These are phyloP conservation scores for Monochamus saltuarius DNA, from an alignment of 1,140 invertebrate genomes.

Conservation along the genomic window DNA sequence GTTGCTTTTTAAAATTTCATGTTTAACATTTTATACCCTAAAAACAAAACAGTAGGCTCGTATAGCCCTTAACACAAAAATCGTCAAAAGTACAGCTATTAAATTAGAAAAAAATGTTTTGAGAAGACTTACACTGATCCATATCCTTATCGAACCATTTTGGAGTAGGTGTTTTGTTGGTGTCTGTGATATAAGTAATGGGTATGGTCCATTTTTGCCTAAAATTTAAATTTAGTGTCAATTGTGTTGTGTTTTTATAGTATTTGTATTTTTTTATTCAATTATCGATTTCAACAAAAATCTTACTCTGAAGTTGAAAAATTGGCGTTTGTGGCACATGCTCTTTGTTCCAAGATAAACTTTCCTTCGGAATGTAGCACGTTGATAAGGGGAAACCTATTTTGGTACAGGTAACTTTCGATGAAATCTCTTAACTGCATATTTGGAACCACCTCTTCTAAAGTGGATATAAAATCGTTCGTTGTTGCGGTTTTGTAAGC, in stretches of 20 bases:
- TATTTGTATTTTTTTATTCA: neutral
- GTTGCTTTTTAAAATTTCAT: too few relatives aligned
- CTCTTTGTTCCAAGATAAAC: conserved; percentile 18
- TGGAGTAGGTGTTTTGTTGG: conserved; percentile 5
- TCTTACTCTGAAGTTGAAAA: conserved; percentile 2
- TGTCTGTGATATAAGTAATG: conserved; percentile 23
- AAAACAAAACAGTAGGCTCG: too few relatives aligned
- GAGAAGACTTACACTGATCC: conserved; percentile 16
- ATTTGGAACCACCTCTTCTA: conserved; percentile 12
- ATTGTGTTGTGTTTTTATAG: neutral
- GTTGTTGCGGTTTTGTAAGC: conserved; percentile 23
- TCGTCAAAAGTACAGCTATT: too few relatives aligned
- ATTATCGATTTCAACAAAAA: conserved; percentile 7
- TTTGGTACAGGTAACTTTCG: conserved; percentile 27
- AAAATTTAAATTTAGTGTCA: neutral
- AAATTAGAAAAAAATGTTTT: too few relatives aligned
- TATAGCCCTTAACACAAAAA: too few relatives aligned
- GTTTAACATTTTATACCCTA: too few relatives aligned
- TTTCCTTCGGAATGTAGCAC: conserved; percentile 8
- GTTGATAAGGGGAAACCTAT: conserved; percentile 20
- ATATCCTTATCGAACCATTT: conserved; percentile 26
- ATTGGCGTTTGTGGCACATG: neutral
- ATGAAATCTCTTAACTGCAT: conserved; percentile 17
- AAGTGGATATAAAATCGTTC: conserved; percentile 19
- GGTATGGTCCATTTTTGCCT: conserved; percentile 32